Percentiles rank a stretch among this genome's conserved stretches.
Evolutionary conservation across 2,797 vertebrate species (phyloP).

Genomic region (Percopsis omiscomaycus): DNA sequence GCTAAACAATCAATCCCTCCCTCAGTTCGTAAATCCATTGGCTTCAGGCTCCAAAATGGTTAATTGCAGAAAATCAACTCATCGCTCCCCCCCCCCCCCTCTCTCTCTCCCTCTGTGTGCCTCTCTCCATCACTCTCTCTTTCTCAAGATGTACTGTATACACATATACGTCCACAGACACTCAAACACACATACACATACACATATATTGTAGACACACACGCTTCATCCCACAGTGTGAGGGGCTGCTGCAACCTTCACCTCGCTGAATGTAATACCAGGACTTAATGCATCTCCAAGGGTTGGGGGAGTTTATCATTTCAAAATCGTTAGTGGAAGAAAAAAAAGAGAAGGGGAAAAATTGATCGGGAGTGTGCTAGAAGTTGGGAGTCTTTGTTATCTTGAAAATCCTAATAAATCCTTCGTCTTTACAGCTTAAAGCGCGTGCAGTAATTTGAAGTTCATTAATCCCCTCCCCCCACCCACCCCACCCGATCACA

Average conservation of each 20-base stretch:
- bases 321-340: slow-evolving; percentile 90
- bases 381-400: slow-evolving; percentile 98
- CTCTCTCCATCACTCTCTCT: slow-evolving; percentile 15
- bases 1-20: slow-evolving; percentile 76
- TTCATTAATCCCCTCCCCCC: slow-evolving; percentile 91
- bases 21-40: slow-evolving; percentile 71
- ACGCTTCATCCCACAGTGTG: slow-evolving; percentile 73
- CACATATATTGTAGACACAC: slow-evolving; percentile 33
- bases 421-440: slow-evolving; percentile 99
- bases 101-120: slow-evolving; percentile 32
- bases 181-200: slow-evolving; percentile 9
- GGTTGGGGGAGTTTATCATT: slow-evolving; percentile 90
- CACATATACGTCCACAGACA: slow-evolving; percentile 26
- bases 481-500: slow-evolving; percentile 3
- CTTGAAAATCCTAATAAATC: slow-evolving; percentile 99
- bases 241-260: slow-evolving; percentile 84
- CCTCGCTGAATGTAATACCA: slow-evolving; percentile 83
- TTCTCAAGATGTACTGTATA: slow-evolving; percentile 49
- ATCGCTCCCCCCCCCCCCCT: slow-evolving; percentile 49
- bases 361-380: slow-evolving; percentile 98
- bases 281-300: slow-evolving; percentile 85
- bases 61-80: slow-evolving; percentile 82
- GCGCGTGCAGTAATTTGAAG: slow-evolving; percentile 95
- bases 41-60: slow-evolving; percentile 78
- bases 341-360: slow-evolving; percentile 72